Base-by-base conservation (phyloP, 1,140 invertebrate species). In the Helicorthomorpha holstii region DNA sequence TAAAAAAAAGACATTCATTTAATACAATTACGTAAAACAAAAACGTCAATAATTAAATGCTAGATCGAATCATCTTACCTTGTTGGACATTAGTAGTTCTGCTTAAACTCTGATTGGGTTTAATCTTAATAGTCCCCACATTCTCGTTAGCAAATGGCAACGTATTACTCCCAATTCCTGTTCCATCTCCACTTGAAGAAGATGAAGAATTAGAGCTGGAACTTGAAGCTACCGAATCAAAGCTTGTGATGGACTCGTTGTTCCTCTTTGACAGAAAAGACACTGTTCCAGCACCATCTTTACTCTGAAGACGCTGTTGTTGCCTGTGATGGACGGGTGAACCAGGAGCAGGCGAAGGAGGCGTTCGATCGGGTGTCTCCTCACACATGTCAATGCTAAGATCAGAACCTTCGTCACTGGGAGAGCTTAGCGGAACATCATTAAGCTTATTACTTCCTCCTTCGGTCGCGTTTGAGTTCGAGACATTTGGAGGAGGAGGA, bases 141-240 rank as follows among this genome's bases (percentile, higher is more conserved):
- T 97, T 96, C 64, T 98, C 94, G 68, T 97, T 97, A 53, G 94
- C 93, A 70, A 98, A 98, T 38, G 93, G 93, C 64, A 98, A 77
- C 58, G 89, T 92, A 68, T 96, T 92, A 23, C 89, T 93, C 72
- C 95, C 86, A 49, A 87, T 90, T 70, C 89, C 94, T 54, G 89
- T 92, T 1, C 61, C 63, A 2, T 69, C 69, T 23, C 59, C 57
- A 73, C 81, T 92, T 59, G 90, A 93, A 81, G 91, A 85, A 71
- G 85, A 86, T 73, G 83, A 85, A 62, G 82, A 82, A 66, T 85
- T 83, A 53, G 82, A 85, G 27, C 83, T 82, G n/a, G n/a, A n/a
- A n/a, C n/a, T n/a, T n/a, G n/a, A n/a, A n/a, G n/a, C n/a, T n/a
- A n/a, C n/a, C n/a, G n/a, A n/a, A n/a, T n/a, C n/a, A n/a, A n/a